Evolutionary conservation across 2,113 vertebrate species (phyloP).

Genomic region (Spea bombifrons): DNA sequence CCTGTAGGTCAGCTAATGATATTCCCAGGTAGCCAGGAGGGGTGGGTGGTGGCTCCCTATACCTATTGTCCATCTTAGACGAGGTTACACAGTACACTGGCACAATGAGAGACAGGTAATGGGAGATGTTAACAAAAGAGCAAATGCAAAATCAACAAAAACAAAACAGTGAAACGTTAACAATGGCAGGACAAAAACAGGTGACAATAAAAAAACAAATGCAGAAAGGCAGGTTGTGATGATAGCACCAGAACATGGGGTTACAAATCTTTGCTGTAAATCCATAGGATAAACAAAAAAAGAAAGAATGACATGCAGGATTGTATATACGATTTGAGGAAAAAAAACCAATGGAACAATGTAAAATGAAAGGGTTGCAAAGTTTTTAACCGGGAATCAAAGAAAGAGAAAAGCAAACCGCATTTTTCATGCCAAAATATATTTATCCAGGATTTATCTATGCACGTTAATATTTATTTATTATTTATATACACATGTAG

Average conservation of each 20-base stretch:
- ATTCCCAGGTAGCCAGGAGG: constrained; percentile 96
- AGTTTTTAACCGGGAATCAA: too few species aligned
- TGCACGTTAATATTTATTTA: too few species aligned
- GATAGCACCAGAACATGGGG: constrained; percentile 47
- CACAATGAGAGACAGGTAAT: constrained; percentile 69
- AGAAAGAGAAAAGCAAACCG: too few species aligned
- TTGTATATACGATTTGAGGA: too few species aligned
- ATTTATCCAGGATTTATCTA: too few species aligned
- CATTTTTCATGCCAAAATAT: too few species aligned
- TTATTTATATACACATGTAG: too few species aligned
- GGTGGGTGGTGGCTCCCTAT: constrained; percentile 92
- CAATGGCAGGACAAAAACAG: constrained; percentile 66
- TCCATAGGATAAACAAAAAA: too few species aligned
- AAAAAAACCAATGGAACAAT: too few species aligned
- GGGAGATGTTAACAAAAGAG: constrained; percentile 72
- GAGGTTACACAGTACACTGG: constrained; percentile 98
- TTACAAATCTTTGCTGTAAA: too few species aligned
- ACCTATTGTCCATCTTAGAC: constrained; percentile 91
- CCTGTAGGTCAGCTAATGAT: constrained; percentile 84
- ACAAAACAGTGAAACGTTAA: constrained; percentile 72
- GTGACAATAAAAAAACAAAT: constrained; percentile 58
- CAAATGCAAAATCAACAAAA: constrained; percentile 63
- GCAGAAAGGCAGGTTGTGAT: constrained; percentile 64
- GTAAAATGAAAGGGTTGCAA: too few species aligned
- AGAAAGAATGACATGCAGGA: too few species aligned